phyloP scores from a whole-genome alignment of 2,113 vertebrate species.

The Trematocara macrostoma region DNA sequence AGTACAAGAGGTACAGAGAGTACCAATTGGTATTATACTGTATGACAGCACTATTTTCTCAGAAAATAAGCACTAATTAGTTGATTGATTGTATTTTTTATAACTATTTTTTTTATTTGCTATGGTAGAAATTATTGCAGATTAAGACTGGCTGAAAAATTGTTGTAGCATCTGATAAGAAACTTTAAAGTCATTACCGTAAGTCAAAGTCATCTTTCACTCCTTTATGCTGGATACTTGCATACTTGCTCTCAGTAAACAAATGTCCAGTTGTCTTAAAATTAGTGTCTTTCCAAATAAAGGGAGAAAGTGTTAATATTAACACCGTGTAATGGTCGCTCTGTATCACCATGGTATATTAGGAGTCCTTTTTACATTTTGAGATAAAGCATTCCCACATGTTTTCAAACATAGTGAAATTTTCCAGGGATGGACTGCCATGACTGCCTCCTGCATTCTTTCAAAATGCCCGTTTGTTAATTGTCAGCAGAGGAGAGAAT shows the following conservation, averaged over 20 bases:
- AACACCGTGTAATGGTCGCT: slow-evolving; percentile 71
- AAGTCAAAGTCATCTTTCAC: slow-evolving; percentile 53
- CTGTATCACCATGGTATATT: slow-evolving; percentile 69
- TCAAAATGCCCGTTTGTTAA: slow-evolving; percentile 81
- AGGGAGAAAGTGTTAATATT: slow-evolving; percentile 74
- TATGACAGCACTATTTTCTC: background rate
- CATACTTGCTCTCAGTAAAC: slow-evolving; percentile 34
- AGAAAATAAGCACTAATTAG: background rate
- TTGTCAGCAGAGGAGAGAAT: slow-evolving; percentile 74
- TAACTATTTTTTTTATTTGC: background rate
- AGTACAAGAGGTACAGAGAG: background rate
- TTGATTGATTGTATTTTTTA: background rate
- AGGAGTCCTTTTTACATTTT: slow-evolving; percentile 77
- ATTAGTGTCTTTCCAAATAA: slow-evolving; percentile 69
- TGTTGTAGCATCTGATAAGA: background rate
- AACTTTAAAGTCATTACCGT: slow-evolving; percentile 21
- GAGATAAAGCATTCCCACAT: slow-evolving; percentile 86
- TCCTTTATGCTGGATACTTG: slow-evolving; percentile 55
- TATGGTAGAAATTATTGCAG: background rate
- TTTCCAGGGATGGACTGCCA: slow-evolving; percentile 76
- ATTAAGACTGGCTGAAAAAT: background rate
- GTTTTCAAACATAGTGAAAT: slow-evolving; percentile 80
- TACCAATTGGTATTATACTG: background rate
- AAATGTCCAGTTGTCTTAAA: slow-evolving; percentile 61
- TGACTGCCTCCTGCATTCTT: slow-evolving; percentile 64